Conservation (phyloP, 2,888 invertebrate genomes). For the Furcula furcula region DNA sequence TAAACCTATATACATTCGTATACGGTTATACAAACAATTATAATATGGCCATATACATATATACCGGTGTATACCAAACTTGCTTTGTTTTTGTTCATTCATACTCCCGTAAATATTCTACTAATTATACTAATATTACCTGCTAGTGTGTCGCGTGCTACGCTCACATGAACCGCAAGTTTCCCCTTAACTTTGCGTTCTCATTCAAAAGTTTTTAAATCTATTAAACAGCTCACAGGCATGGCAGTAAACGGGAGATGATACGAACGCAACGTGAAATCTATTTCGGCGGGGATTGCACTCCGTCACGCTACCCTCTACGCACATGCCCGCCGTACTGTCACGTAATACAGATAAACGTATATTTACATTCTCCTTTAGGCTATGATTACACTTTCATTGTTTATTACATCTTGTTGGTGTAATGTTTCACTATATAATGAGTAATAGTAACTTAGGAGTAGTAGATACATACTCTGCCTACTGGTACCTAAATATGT, state of each 20-base stretch:
- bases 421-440: too few species aligned
- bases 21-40: too few species aligned
- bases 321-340: constrained; percentile 14
- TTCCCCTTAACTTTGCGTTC: constrained; percentile 25
- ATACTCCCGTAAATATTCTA: too few species aligned
- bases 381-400: constrained; percentile 19
- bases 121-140: too few species aligned
- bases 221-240: constrained; percentile 37
- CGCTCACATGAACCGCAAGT: constrained; percentile 13
- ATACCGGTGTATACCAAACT: too few species aligned
- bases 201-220: constrained; percentile 46
- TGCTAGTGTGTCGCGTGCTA: constrained; percentile 26
- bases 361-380: constrained; percentile 14
- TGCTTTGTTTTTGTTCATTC: not conserved
- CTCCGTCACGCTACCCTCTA: constrained; percentile 17
- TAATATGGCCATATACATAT: too few species aligned
- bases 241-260: constrained; percentile 15
- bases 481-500: too few species aligned
- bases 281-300: constrained; percentile 27
- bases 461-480: too few species aligned
- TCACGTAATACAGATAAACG: constrained; percentile 23
- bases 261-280: constrained; percentile 24
- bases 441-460: too few species aligned
- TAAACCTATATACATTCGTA: too few species aligned
- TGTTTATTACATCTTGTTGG: constrained; percentile 24